Base-by-base conservation (phyloP, 2,113 vertebrate genomes). In the Scytalopus superciliaris region DNA sequence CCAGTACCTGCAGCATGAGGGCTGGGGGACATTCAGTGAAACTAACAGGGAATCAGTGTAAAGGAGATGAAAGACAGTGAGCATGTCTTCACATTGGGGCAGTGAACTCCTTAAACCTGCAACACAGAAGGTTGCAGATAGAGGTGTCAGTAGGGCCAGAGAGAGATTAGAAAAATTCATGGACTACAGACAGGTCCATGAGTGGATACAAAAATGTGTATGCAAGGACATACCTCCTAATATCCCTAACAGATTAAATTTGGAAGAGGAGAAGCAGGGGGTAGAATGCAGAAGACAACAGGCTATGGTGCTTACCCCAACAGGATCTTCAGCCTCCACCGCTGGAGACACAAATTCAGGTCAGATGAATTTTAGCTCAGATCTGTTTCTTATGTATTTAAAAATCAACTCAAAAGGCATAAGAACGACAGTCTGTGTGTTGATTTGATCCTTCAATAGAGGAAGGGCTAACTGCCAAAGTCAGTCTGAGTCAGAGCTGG, bases 51-150 rank as follows among this genome's bases (percentile, higher is more conserved):
- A 66, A 9, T 31, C 22, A 5, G 19, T 27, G 15, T 11, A 53
- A 42, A 64, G 21, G 19, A 45, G 42, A 21, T 10, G 6, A 55
- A 59, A 76, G 19, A 19, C 33, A n/a, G 2, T 1, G 19, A 70
- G 23, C 7, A 12, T 1, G 0, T 37, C 42, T 66, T 81, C n/a
- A 31, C 30, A n/a, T 4, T 3, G 2, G 23, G 60, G 22, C 35
- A 62, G n/a, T 6, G 39, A 90, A 42, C 19, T 70, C 5, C 0
- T 22, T 7, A 28, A n/a, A 93, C 28, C 31, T 81, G 33, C 28
- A 39, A 9, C 35, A 70, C 25, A 30, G 53, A 42, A 91, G 35
- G 15, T 3, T 56, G 24, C 47, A 39, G 30, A 25, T 12, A 40
- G 62, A 64, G 33, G 2, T 42, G 13, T 80, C 80, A 80, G 42